Base-by-base conservation (phyloP, 2,113 vertebrate genomes). In the Pelecanoides urinatrix region DNA sequence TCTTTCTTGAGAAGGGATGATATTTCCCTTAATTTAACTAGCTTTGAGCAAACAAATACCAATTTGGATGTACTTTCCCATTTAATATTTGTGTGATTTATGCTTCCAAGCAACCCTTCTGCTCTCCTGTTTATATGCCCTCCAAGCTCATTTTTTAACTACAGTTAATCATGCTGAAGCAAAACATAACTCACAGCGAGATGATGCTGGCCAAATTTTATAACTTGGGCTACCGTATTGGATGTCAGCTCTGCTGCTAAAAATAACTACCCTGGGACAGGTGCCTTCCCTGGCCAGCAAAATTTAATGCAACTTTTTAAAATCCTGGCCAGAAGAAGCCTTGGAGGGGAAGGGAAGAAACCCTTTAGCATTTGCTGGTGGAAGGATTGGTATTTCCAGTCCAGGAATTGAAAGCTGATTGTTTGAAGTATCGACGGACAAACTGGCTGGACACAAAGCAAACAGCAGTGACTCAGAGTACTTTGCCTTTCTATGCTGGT, bases 21-120 rank as follows among this genome's bases (percentile, higher is more conserved):
- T 94, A 79, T 79, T 92, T 89, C 74, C 73, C 53, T 92, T 92
- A 86, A 85, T 87, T 96, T 91, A 92, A 95, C 87, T 75, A 90
- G 45, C 87, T 97, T 95, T 96, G 94, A 94, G 93, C 91, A 97
- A 97, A 95, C 93, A 95, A 94, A 78, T 52, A 96, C 90, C 96
- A 94, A 50, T 93, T 86, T 92, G 90, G 85, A 93, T 95, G 85
- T 88, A 20, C 42, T 95, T 96, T 77, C 72, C 63, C 93, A 92
- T 97, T 95, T 96, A 96, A 77, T 94, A 96, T 88, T 93, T 67
- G 44, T 2, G 36, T 94, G 95, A 97, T 96, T 96, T 96, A 96
- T 95, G 82, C 79, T 96, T 93, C 78, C 56, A 90, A 88, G 90
- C 74, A 94, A 50, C 75, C 90, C 70, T 96, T 87, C 93, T 96